A percentile compares a stretch with the other conserved stretches of the same genome.
Evolutionary conservation across 2,888 invertebrate species (phyloP).

Genomic region (Cosmorhoe ocellata): DNA sequence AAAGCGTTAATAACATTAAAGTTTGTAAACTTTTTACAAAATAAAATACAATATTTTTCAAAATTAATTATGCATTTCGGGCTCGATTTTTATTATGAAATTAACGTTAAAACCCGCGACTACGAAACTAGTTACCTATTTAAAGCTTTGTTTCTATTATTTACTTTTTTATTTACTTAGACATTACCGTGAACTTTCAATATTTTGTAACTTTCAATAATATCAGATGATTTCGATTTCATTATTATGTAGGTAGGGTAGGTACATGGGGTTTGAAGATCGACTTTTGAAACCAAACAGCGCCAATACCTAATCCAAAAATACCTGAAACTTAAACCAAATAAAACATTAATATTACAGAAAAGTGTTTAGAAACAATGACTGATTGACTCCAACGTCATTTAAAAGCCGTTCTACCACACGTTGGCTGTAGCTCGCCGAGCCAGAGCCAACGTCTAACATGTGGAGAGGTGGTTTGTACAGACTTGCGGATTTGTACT

Average conservation of each 20-base stretch:
- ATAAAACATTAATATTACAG: background rate
- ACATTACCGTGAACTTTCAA: slow-evolving; percentile 15
- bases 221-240: slow-evolving; percentile 4
- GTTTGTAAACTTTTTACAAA: slow-evolving; percentile 24
- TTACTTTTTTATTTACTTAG: slow-evolving; percentile 17
- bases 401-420: background rate
- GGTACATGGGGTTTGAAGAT: slow-evolving; percentile 1
- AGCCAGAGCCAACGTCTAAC: too few species aligned
- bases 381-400: background rate
- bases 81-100: slow-evolving; percentile 7
- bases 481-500: too few species aligned
- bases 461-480: too few species aligned
- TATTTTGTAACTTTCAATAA: slow-evolving; percentile 7
- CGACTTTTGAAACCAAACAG: slow-evolving; percentile 16
- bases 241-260: background rate
- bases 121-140: slow-evolving; percentile 20
- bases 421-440: too few species aligned
- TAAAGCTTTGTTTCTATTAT: slow-evolving; percentile 25
- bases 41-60: slow-evolving; percentile 25
- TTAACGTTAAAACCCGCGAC: slow-evolving; percentile 2
- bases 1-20: slow-evolving; percentile 10
- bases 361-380: background rate
- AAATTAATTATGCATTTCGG: slow-evolving; percentile 10
- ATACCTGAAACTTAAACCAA: background rate
- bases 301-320: background rate